phyloP scores from a whole-genome alignment of 1,140 invertebrate species.

The Reticulitermes speratus region DNA sequence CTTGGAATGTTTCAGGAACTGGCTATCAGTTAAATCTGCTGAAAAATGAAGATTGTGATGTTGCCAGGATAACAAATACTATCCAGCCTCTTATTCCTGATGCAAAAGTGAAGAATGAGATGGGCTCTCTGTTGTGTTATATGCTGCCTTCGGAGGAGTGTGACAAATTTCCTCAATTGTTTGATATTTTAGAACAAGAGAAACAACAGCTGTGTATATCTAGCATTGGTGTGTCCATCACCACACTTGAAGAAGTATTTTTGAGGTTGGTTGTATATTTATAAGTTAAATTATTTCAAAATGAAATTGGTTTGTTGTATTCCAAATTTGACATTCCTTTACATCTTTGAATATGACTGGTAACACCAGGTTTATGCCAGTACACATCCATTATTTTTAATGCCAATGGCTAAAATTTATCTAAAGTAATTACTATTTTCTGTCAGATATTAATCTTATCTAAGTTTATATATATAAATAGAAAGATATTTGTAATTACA shows the following conservation, averaged over 20 bases:
- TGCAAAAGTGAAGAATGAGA: slow-evolving; percentile 51
- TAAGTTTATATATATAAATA: no score
- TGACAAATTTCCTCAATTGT: slow-evolving; percentile 57
- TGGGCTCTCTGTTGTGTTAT: slow-evolving; percentile 49
- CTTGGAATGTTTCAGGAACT: slow-evolving; percentile 46
- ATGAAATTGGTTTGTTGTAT: no score
- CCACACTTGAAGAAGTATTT: slow-evolving; percentile 86
- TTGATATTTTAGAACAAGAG: slow-evolving; percentile 62
- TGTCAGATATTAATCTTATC: no score
- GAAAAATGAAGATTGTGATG: slow-evolving; percentile 46
- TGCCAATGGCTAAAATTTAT: no score
- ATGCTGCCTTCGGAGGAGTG: slow-evolving; percentile 47
- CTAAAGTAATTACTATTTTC: no score
- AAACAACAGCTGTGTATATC: slow-evolving; percentile 62
- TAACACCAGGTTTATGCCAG: no score
- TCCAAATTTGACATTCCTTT: no score
- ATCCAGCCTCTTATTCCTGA: slow-evolving; percentile 50
- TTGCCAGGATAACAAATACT: slow-evolving; percentile 45
- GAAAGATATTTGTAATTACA: no score
- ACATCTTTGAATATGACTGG: no score
- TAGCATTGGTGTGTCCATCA: slow-evolving; percentile 75
- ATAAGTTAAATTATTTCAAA: no score
- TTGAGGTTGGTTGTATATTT: slow-evolving; percentile 59
- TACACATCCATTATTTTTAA: no score
- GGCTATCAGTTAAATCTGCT: slow-evolving; percentile 55